These are phyloP conservation scores for Connochaetes taurinus DNA, from an alignment of 2,113 vertebrate genomes.

Conservation along the genomic window DNA sequence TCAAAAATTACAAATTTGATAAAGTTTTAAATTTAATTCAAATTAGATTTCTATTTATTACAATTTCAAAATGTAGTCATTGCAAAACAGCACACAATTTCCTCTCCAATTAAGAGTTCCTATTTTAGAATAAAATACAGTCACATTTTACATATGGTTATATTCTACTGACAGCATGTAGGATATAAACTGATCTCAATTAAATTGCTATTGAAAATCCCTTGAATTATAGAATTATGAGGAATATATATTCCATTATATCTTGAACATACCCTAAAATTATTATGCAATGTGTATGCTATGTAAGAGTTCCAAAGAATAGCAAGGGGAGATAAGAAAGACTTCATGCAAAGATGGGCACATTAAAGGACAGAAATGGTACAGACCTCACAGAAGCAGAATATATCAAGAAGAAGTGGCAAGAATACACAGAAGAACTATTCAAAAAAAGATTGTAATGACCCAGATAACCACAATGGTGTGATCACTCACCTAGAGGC, in stretches of 20 bases:
- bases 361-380: neutral
- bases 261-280: neutral
- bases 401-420: neutral
- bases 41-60: neutral
- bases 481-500: neutral
- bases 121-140: neutral
- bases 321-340: neutral
- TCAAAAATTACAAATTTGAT: neutral
- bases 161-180: neutral
- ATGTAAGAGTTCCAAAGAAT: neutral
- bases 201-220: neutral
- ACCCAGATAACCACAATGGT: neutral
- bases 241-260: neutral
- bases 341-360: neutral
- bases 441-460: neutral
- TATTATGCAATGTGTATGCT: neutral
- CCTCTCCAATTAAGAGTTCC: neutral
- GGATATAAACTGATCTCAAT: neutral
- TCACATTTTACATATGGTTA: neutral
- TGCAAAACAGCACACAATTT: neutral
- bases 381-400: neutral
- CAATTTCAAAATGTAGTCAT: neutral
- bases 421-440: neutral
- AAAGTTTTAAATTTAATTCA: neutral
- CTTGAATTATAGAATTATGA: neutral